These are phyloP conservation scores for Aurelia sp. DNA, from an alignment of 30 jellyfish, hydroid and myxozoan genomes.

Conservation along the genomic window DNA sequence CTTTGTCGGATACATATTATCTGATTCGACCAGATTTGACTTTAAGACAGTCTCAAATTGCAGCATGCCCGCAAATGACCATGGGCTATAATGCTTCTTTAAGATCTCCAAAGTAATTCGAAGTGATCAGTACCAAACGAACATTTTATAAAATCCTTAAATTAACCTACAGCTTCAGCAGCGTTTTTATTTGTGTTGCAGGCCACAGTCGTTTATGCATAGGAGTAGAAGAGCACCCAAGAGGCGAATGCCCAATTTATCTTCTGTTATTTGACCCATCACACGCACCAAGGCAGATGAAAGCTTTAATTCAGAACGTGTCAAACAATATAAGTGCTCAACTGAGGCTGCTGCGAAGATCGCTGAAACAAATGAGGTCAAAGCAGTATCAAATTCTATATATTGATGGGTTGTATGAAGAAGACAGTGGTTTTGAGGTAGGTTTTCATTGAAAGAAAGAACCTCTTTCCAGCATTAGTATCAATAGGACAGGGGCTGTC, in stretches of 20 bases:
- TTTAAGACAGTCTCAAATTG: too few species aligned
- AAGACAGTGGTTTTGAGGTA: slow-evolving; percentile 77
- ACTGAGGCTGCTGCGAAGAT: slow-evolving; percentile 69
- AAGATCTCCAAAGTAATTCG: too few species aligned
- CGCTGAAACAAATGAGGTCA: slow-evolving; percentile 88
- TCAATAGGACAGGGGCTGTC: not conserved
- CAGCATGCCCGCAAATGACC: too few species aligned
- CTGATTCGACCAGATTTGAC: too few species aligned
- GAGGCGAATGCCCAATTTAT: slow-evolving; percentile 80
- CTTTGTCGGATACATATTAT: too few species aligned
- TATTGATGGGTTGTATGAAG: slow-evolving; percentile 80
- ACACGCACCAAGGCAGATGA: slow-evolving; percentile 80
- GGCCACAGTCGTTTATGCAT: slow-evolving; percentile 96
- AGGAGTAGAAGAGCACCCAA: slow-evolving; percentile 87
- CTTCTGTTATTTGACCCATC: slow-evolving; percentile 89
- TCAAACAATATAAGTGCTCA: slow-evolving; percentile 73
- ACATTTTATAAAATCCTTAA: not conserved
- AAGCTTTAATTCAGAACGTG: slow-evolving; percentile 62
- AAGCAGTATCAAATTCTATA: slow-evolving; percentile 90
- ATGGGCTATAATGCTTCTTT: too few species aligned
- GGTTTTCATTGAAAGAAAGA: not conserved
- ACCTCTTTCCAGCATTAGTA: not conserved
- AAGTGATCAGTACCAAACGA: too few species aligned
- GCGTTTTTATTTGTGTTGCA: not conserved
- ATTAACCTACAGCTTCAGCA: not conserved